Conservation (phyloP, 2,113 vertebrate species). For the Oenanthe melanoleuca region DNA sequence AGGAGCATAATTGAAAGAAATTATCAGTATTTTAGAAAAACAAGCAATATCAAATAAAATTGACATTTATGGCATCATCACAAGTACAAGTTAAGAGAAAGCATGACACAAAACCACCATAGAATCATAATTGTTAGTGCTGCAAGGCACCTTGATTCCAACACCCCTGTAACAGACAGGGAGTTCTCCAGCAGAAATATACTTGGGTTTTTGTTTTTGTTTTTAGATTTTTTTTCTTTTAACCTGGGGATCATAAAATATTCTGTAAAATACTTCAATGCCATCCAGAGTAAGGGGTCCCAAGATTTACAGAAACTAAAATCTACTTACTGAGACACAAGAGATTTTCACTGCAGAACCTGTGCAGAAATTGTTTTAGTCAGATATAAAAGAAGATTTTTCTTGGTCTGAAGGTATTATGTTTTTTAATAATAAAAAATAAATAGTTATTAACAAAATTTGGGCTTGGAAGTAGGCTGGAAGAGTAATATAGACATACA, state of each 20-base stretch:
- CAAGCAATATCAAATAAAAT: neutral
- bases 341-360: neutral
- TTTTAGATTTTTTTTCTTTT: neutral
- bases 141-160: neutral
- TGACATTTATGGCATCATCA: neutral
- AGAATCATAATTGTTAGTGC: neutral
- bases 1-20: neutral
- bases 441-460: neutral
- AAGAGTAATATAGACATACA: neutral
- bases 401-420: neutral
- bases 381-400: neutral
- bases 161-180: accelerated
- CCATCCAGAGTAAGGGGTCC: neutral
- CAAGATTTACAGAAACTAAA: neutral
- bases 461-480: neutral
- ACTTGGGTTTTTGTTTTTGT: neutral
- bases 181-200: neutral
- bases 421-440: neutral
- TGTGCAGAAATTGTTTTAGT: neutral
- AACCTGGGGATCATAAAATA: neutral
- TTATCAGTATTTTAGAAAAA: neutral
- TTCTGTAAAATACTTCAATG: neutral
- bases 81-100: neutral
- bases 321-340: neutral
- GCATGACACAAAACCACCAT: neutral